Percentiles rank a stretch among this genome's conserved stretches.
phyloP scores from a whole-genome alignment of 2,888 invertebrate species.

The Dendrolimus houi region DNA sequence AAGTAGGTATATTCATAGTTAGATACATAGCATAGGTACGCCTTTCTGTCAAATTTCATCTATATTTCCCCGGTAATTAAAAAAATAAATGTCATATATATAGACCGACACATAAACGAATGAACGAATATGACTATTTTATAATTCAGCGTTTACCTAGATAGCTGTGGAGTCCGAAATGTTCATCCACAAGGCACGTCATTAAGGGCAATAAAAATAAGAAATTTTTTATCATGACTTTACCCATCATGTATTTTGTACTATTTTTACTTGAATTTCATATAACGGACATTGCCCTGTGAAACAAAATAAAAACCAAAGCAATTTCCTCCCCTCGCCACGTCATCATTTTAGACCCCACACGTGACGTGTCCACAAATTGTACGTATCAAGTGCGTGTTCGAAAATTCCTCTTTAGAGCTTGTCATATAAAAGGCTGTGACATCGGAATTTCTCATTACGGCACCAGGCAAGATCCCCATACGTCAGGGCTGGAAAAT shows the following conservation, averaged over 20 bases:
- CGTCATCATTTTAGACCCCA: conserved; percentile 8
- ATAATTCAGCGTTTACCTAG: too few relatives aligned
- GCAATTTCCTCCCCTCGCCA: conserved; percentile 1
- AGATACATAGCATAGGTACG: too few relatives aligned
- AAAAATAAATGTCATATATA: too few relatives aligned
- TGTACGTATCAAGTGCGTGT: conserved; percentile 25
- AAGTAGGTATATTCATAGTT: too few relatives aligned
- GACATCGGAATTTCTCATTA: conserved; percentile 74
- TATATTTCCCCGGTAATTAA: too few relatives aligned
- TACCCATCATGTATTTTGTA: neutral
- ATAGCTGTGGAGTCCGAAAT: too few relatives aligned
- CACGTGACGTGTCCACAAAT: conserved; percentile 22
- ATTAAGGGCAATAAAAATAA: too few relatives aligned
- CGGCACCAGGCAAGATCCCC: conserved; percentile 56
- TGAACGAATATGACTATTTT: too few relatives aligned
- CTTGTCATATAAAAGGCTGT: conserved; percentile 57
- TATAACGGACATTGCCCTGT: neutral
- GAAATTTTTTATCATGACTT: neutral
- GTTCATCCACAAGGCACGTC: too few relatives aligned
- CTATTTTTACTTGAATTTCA: neutral
- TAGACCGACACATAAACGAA: too few relatives aligned
- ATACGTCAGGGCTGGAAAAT: conserved; percentile 69
- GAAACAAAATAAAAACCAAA: neutral
- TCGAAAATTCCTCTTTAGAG: conserved; percentile 38
- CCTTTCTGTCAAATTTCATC: too few relatives aligned